Base-by-base conservation (phyloP, 2,113 vertebrate species). In the Parotia lawesii region DNA sequence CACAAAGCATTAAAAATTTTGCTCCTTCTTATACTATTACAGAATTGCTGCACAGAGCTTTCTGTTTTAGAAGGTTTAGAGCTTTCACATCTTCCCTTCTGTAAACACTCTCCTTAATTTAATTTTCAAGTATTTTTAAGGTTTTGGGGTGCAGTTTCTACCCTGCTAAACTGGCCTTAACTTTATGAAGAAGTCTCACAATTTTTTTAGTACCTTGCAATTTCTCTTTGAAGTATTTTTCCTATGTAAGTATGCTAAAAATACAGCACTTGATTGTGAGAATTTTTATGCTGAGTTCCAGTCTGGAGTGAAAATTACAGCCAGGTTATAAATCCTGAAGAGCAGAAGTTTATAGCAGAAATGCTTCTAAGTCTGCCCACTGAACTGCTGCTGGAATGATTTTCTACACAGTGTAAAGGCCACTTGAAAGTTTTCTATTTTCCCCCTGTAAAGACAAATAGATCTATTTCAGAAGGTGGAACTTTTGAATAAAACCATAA, bases 251-350 rank as follows among this genome's bases (percentile, higher is more conserved):
- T 57, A 25, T 24, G 51, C 82, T 90, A 92, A 95, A 97, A 97
- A 75, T 95, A 73, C 17, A 76, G 8, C 44, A 79, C 40, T 53
- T 82, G 38, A 83, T 82, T 71, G 47, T 89, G 56, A 93, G 40
- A 50, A 84, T 80, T 90, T 90, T 50, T 65, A 35, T 69, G 35
- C 29, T 22, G 51, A 83, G 28, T 78, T 94, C 60, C 65, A 93
- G 42, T 53, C 40, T 74, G 65, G 37, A 84, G 31, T 71, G 50
- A 95, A 70, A 72, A 94, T 91, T 95, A 96, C 16, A 81, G 74
- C 27, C 48, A 62, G 58, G 25, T 56, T 85, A 67, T 88, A 94
- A 98, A 90, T 25, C 71, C 11, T 0, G 10, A 76, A 77, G 88
- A 80, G 81, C 40, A 60, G 0, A 75, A 53, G 29, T 94, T 95